Percentiles rank a stretch among this genome's conserved stretches.
phyloP scores from a whole-genome alignment of 1,140 invertebrate genomes.

The Zaprionus ornatus region DNA sequence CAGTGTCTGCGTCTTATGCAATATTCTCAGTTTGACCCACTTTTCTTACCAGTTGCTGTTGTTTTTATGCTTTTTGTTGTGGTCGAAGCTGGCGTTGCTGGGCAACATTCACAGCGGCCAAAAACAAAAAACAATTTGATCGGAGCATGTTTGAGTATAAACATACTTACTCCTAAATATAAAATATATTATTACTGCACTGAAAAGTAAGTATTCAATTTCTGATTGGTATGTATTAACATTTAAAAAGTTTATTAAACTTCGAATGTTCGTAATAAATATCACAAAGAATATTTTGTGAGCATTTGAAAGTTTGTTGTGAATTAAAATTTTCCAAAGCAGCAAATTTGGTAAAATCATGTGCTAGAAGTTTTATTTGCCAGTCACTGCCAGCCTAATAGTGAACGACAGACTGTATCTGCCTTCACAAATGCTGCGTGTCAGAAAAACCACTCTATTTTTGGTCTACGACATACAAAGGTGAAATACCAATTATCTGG shows the following conservation, averaged over 20 bases:
- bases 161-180: neutral
- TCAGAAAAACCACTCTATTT: slow-evolving; percentile 7
- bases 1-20: slow-evolving; percentile 68
- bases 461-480: no score
- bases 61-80: slow-evolving; percentile 60
- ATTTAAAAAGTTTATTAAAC: neutral
- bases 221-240: neutral
- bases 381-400: slow-evolving; percentile 39
- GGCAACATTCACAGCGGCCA: slow-evolving; percentile 67
- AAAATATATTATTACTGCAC: neutral
- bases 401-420: slow-evolving; percentile 16
- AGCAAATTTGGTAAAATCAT: slow-evolving; percentile 53
- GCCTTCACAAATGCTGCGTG: slow-evolving; percentile 29
- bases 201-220: neutral
- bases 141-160: slow-evolving; percentile 19
- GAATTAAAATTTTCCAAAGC: slow-evolving; percentile 60
- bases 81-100: slow-evolving; percentile 47
- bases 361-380: slow-evolving; percentile 63
- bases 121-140: slow-evolving; percentile 45
- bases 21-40: slow-evolving; percentile 79
- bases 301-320: slow-evolving; percentile 55
- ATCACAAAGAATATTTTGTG: slow-evolving; percentile 10
- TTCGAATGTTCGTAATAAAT: neutral
- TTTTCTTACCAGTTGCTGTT: slow-evolving; percentile 52
- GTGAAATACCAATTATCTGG: neutral